Percentiles rank a stretch among this genome's conserved stretches.
These are phyloP conservation scores for Corythornis leucogaster DNA, from an alignment of 2,797 vertebrate species.

Conservation along the genomic window DNA sequence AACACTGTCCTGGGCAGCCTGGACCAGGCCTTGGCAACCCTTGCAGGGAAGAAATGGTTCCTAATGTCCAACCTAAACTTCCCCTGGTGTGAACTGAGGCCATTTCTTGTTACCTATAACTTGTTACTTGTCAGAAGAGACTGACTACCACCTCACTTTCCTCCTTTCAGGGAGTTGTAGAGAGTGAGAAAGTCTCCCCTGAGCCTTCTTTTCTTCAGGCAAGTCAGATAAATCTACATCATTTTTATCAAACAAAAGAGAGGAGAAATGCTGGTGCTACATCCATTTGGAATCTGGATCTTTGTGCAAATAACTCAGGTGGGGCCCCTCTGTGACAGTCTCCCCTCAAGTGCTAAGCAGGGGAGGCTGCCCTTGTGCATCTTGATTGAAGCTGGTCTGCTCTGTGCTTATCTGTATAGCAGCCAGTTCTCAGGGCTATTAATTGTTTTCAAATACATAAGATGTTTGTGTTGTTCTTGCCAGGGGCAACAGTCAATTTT, in stretches of 20 bases:
- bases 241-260: background rate
- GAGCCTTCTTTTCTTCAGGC: background rate
- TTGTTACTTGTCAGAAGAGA: background rate
- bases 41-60: background rate
- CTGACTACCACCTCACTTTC: background rate
- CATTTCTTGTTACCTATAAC: background rate
- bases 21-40: too few species aligned
- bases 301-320: background rate
- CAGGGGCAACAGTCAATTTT: background rate
- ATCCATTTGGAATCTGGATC: background rate
- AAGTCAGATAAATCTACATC: background rate
- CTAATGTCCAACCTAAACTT: background rate
- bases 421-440: background rate
- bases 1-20: background rate
- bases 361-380: background rate
- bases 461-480: constrained; percentile 44
- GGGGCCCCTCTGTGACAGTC: too few species aligned
- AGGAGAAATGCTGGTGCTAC: background rate
- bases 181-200: background rate
- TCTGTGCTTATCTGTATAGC: background rate
- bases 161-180: background rate
- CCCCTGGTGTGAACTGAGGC: background rate
- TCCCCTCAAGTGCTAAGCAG: background rate
- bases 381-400: background rate
- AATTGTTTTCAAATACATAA: constrained; percentile 29